Conservation (phyloP, 2,113 vertebrate genomes). For the Columba janthina region DNA sequence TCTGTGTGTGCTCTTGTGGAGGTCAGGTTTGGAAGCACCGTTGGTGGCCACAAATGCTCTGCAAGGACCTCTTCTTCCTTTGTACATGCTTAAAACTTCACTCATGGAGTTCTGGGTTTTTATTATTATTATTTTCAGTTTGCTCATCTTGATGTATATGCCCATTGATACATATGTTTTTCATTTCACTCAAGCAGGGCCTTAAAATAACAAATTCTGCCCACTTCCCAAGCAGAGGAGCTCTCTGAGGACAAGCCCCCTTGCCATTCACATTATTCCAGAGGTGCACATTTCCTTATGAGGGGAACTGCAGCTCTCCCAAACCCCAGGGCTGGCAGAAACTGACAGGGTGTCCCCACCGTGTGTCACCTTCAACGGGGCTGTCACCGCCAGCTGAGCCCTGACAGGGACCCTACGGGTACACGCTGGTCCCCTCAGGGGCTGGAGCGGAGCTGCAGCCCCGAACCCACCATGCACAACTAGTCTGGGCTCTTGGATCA, state of each 20-base stretch:
- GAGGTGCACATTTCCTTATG: too few species aligned
- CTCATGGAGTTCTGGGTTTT: background rate
- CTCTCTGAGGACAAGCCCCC: background rate
- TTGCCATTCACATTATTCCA: too few species aligned
- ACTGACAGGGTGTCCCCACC: too few species aligned
- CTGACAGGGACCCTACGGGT: background rate
- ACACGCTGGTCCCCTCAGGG: background rate
- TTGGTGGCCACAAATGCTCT: background rate
- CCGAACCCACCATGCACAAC: background rate
- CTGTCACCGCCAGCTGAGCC: too few species aligned
- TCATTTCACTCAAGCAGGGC: background rate
- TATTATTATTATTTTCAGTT: background rate
- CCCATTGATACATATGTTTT: background rate
- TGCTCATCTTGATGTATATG: background rate
- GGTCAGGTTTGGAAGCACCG: background rate
- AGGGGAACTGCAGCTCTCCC: too few species aligned
- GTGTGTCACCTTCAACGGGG: too few species aligned
- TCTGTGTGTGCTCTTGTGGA: accelerated
- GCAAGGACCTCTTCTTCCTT: background rate
- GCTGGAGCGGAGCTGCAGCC: background rate
- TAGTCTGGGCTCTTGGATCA: background rate
- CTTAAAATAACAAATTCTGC: background rate
- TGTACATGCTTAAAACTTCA: background rate
- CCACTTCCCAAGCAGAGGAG: background rate
- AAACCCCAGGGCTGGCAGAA: background rate